A percentile compares a stretch with the other conserved stretches of the same genome.
Evolutionary conservation across 1,140 invertebrate species (phyloP).

Genomic region (Gryon sp.): DNA sequence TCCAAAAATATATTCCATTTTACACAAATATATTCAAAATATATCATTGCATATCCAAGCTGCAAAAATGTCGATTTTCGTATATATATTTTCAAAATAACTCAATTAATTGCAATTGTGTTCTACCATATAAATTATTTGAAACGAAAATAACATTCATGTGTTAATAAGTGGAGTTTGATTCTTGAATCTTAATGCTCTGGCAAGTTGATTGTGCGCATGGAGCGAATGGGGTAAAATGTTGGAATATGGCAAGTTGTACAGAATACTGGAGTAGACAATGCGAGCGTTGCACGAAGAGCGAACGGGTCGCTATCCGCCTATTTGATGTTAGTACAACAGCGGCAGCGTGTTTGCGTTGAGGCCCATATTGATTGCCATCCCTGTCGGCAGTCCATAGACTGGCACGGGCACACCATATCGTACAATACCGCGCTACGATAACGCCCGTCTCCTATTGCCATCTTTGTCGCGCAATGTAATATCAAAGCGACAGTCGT

Average conservation of each 20-base stretch:
- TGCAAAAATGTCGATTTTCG: no score
- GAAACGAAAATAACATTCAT: no score
- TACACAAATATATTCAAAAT: no score
- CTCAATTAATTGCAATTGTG: no score
- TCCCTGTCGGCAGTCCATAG: slow-evolving; percentile 75
- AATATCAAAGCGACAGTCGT: slow-evolving; percentile 17
- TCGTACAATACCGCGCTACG: slow-evolving; percentile 70
- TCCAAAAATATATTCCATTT: no score
- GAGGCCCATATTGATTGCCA: slow-evolving; percentile 80
- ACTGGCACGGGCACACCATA: slow-evolving; percentile 70
- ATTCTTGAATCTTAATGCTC: slow-evolving; percentile 10
- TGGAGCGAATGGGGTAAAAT: slow-evolving; percentile 69
- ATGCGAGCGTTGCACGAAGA: slow-evolving; percentile 71
- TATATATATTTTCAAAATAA: no score
- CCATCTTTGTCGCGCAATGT: slow-evolving; percentile 40
- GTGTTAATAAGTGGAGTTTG: slow-evolving; percentile 2
- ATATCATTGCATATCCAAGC: no score
- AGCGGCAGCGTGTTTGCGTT: slow-evolving; percentile 79
- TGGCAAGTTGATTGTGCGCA: slow-evolving; percentile 25
- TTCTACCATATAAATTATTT: no score
- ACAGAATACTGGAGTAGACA: slow-evolving; percentile 71
- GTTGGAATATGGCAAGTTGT: slow-evolving; percentile 74
- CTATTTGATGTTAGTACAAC: slow-evolving; percentile 81
- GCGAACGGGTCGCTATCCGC: slow-evolving; percentile 78
- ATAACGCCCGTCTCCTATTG: slow-evolving; percentile 52